Evolutionary conservation across 2,113 vertebrate genomes (phyloP).

Genomic region (Baryphthengus martii): DNA sequence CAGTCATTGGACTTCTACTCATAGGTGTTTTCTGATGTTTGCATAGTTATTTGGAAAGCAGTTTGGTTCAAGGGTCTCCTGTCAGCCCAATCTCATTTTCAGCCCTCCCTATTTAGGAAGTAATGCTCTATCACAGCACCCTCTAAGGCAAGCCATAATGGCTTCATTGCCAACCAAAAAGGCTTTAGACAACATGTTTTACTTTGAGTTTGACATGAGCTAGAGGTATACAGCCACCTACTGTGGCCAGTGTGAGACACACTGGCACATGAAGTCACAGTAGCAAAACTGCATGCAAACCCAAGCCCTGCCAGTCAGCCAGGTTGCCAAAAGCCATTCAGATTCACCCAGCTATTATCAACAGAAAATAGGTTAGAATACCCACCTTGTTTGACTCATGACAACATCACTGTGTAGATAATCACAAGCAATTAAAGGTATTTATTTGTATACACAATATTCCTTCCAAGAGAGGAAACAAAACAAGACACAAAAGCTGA

Average conservation of each 20-base stretch:
- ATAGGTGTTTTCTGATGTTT: not conserved
- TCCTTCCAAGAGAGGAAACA: not conserved
- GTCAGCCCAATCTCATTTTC: not conserved
- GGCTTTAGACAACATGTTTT: not conserved
- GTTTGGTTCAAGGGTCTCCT: not conserved
- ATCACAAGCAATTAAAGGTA: not conserved
- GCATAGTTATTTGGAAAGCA: not conserved
- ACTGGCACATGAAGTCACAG: not conserved
- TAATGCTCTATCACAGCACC: not conserved
- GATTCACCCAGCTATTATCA: not conserved
- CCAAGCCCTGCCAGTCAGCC: not conserved
- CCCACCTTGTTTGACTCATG: not conserved
- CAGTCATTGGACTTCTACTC: not conserved
- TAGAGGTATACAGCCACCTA: not conserved
- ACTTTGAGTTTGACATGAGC: not conserved
- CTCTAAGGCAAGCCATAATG: not conserved
- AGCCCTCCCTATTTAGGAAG: not conserved
- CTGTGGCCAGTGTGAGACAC: not conserved
- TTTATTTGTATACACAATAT: not conserved
- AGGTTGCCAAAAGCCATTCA: not conserved
- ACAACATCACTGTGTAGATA: not conserved
- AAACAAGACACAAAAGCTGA: not conserved
- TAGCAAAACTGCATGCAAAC: not conserved
- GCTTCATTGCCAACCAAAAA: not conserved
- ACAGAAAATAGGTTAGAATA: not conserved